A percentile compares a stretch with the other conserved stretches of the same genome.
Evolutionary conservation across 2,113 vertebrate species (phyloP).

Genomic region (Loxodonta africana): DNA sequence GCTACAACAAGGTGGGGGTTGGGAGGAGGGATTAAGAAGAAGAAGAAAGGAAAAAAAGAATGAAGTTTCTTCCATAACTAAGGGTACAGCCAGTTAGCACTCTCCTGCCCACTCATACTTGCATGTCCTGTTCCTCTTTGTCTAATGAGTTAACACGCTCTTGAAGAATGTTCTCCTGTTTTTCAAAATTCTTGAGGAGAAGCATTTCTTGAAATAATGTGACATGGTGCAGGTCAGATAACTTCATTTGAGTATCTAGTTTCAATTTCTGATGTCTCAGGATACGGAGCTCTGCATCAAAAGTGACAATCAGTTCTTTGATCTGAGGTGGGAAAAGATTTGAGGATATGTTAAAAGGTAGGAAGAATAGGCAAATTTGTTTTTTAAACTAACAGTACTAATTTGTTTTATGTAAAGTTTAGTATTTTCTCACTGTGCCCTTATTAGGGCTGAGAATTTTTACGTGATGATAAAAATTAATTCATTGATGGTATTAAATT

Average conservation of each 20-base stretch:
- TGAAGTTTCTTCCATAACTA: background rate
- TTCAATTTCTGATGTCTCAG: constrained; percentile 91
- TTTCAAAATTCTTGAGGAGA: constrained; percentile 93
- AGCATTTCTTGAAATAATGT: constrained; percentile 94
- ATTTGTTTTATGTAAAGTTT: background rate
- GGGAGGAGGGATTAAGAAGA: background rate
- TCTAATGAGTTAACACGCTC: constrained; percentile 86
- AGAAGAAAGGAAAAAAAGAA: background rate
- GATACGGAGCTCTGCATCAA: constrained; percentile 92
- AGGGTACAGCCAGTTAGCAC: no score
- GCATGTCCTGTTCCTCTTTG: constrained; percentile 87
- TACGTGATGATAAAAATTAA: background rate
- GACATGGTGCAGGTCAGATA: constrained; percentile 90
- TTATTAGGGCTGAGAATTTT: background rate
- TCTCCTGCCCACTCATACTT: constrained; percentile 77
- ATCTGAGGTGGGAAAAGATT: constrained; percentile 88
- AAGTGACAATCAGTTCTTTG: constrained; percentile 87
- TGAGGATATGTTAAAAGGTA: background rate
- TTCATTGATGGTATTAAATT: background rate
- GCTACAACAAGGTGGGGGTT: background rate
- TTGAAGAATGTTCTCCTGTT: constrained; percentile 91
- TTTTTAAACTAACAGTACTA: constrained; percentile 23
- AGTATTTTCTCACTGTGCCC: constrained; percentile 22
- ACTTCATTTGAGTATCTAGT: constrained; percentile 92
- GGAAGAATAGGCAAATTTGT: constrained; percentile 18